phyloP scores from a whole-genome alignment of 2,113 vertebrate genomes.

The Pycnonotus jocosus region DNA sequence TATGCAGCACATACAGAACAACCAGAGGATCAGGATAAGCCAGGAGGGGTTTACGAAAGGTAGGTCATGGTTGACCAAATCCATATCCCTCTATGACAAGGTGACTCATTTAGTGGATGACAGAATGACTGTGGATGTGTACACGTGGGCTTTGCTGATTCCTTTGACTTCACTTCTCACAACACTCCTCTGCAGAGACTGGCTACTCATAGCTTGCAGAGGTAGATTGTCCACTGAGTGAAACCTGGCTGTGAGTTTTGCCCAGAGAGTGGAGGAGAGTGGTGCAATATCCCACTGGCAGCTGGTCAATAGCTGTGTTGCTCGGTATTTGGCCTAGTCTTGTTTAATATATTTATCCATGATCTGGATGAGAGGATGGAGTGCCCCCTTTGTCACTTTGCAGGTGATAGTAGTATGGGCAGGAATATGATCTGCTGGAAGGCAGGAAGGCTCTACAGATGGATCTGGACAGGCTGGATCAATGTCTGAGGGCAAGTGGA shows the following conservation, averaged over 20 bases:
- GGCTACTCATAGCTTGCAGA: not conserved
- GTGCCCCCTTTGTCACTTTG: not conserved
- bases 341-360: not conserved
- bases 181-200: not conserved
- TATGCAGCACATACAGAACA: not conserved
- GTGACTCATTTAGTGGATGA: not conserved
- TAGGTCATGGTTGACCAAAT: not conserved
- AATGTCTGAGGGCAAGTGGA: fast-evolving
- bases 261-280: not conserved
- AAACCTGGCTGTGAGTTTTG: not conserved
- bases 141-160: not conserved
- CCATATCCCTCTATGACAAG: not conserved
- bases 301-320: not conserved
- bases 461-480: not conserved
- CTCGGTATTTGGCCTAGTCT: not conserved
- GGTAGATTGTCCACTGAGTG: too few species aligned
- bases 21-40: not conserved
- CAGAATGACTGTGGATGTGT: not conserved
- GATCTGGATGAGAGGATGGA: not conserved
- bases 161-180: not conserved
- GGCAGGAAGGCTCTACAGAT: not conserved
- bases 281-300: fast-evolving
- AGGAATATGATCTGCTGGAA: not conserved
- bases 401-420: not conserved
- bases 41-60: not conserved